Evolutionary conservation across 1,140 invertebrate genomes (phyloP), one percentile per base, ranked within the genome.

Genomic region (Nymphalis io): DNA sequence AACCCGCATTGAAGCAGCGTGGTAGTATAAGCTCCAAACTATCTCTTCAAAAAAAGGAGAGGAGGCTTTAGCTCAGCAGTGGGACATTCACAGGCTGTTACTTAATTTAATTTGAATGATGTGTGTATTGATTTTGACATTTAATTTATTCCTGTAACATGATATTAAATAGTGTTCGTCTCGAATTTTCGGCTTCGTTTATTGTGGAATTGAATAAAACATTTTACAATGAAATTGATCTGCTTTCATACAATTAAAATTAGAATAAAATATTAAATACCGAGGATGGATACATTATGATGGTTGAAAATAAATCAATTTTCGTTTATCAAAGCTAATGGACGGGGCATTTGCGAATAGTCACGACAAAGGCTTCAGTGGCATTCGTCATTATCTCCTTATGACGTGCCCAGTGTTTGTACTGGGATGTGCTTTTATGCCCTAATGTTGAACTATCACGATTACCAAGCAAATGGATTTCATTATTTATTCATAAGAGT

Each of bases 391-490:
- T 58, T 58, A 58, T 58, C 55, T 58, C 55, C 6, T 38, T 58
- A 58, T 67, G 68, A 70, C 60, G 44, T 51, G 64, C 42, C 18
- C 64, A 61, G 61, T 27, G 38, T 64, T 51, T 60, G 51, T 55
- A 21, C 48, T 53, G 48, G 40, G 48, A 21, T 64, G 51, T 57
- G 63, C 63, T 65, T 65, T 65, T 65, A 65, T 55, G 20, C 63
- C 23, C 63, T 58, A 65, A 68, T 60, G 57, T 46, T 53, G 57
- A 42, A 68, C 59, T 68, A 68, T 68, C 65, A 68, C 65, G 59
- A 68, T 60, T 60, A 23, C 27, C 12, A 42, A 21, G 42, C 16
- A 59, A 59, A 59, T 59, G 57, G 27, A 27, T 55, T 55, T 27
- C 51, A 55, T 55, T 27, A 55, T 55, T 55, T 55, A 55, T 55